Evolutionary conservation across 2,888 invertebrate genomes (phyloP).

Genomic region (Ariolimax columbianus): DNA sequence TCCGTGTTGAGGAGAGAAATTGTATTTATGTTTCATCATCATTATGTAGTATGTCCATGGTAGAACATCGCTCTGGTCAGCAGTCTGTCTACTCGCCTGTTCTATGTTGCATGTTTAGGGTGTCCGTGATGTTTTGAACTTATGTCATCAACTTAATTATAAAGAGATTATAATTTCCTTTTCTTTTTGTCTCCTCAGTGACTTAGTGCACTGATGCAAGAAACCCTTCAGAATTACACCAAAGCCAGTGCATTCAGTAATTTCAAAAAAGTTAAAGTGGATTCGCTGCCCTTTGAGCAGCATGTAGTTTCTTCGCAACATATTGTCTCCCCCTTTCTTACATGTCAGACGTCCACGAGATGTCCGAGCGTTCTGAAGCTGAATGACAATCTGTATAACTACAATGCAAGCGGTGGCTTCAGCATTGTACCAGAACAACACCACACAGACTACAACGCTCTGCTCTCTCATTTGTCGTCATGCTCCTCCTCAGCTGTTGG

Average conservation of each 20-base stretch:
- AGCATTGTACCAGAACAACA: conserved; percentile 42
- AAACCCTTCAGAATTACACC: conserved; percentile 66
- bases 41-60: too few relatives aligned
- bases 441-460: conserved; percentile 42
- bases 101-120: too few relatives aligned
- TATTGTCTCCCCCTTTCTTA: conserved; percentile 55
- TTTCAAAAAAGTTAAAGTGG: conserved; percentile 71
- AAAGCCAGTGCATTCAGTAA: conserved; percentile 61
- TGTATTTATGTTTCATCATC: too few relatives aligned
- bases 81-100: too few relatives aligned
- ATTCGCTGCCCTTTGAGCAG: conserved; percentile 63
- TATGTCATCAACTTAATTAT: not conserved
- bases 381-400: conserved; percentile 48
- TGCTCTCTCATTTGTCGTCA: conserved; percentile 41
- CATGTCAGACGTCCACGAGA: conserved; percentile 5
- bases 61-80: too few relatives aligned
- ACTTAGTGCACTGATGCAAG: conserved; percentile 72
- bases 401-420: conserved; percentile 47
- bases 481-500: conserved; percentile 23
- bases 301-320: conserved; percentile 65
- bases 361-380: conserved; percentile 15
- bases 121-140: too few relatives aligned
- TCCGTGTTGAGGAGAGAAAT: too few relatives aligned
- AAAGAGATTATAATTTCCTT: not conserved
- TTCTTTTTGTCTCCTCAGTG: not conserved